phyloP scores from a whole-genome alignment of 2,113 vertebrate species.

The Lepidiolamprologus cunningtoni region DNA sequence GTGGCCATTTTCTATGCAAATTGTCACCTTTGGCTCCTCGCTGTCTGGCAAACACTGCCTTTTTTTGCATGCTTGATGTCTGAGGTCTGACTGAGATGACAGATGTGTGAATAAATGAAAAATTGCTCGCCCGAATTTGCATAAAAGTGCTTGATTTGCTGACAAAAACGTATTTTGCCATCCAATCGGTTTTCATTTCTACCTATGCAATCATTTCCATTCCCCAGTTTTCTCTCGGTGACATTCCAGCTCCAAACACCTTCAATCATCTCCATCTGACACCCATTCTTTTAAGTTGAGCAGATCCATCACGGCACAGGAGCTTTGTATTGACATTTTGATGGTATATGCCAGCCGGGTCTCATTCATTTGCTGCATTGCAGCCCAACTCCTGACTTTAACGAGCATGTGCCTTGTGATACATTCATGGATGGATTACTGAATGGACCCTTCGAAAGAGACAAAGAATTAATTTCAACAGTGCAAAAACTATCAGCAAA shows the following conservation, averaged over 20 bases:
- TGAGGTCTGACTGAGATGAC: constrained; percentile 43
- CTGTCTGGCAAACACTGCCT: not conserved
- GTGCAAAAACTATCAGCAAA: not conserved
- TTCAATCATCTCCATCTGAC: constrained; percentile 34
- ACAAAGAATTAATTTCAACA: not conserved
- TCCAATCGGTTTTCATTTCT: constrained; percentile 51
- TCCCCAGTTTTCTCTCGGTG: constrained; percentile 13
- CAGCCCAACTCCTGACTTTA: constrained; percentile 2
- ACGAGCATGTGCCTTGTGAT: not conserved
- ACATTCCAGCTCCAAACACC: not conserved
- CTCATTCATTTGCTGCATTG: not conserved
- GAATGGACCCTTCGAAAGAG: not conserved
- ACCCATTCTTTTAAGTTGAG: constrained; percentile 18
- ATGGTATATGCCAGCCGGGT: not conserved
- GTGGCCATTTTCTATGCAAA: constrained; percentile 34
- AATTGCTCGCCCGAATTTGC: constrained; percentile 50
- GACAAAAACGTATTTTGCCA: constrained; percentile 34
- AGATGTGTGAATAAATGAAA: constrained; percentile 54
- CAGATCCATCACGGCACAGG: constrained; percentile 16
- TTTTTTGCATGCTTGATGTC: constrained; percentile 28
- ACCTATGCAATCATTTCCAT: constrained; percentile 43
- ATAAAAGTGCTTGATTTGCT: constrained; percentile 53
- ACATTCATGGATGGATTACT: not conserved
- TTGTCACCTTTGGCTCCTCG: constrained; percentile 6
- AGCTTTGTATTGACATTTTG: constrained; percentile 17